Evolutionary conservation across 53 echinoderm and acorn worm genomes (phyloP).

Genomic region (Henricia sp.): DNA sequence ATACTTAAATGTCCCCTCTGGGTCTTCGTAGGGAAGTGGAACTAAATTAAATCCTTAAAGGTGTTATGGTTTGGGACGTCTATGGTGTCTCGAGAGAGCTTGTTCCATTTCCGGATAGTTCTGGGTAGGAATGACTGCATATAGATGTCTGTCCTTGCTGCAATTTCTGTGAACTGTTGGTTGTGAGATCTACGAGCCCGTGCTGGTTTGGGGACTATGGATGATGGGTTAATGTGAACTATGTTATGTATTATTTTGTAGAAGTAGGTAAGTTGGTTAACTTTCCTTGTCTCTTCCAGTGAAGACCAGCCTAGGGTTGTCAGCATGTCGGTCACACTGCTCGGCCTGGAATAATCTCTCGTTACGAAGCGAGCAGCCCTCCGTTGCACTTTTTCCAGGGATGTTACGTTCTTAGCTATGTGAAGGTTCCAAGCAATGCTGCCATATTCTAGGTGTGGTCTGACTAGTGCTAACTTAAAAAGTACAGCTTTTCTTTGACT

Average conservation of each 20-base stretch:
- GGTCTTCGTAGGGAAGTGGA: too few species aligned
- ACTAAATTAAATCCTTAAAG: too few species aligned
- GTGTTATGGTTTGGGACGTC: too few species aligned
- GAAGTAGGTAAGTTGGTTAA: neutral
- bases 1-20: too few species aligned
- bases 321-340: constrained; percentile 17
- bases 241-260: neutral
- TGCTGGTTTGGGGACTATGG: neutral
- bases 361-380: constrained; percentile 18
- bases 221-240: neutral
- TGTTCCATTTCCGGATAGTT: constrained; percentile 5
- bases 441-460: constrained; percentile 45
- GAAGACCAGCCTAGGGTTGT: constrained; percentile 1
- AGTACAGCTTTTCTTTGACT: constrained; percentile 38
- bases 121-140: constrained; percentile 7
- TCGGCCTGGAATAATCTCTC: neutral
- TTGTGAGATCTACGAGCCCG: neutral
- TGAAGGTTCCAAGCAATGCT: constrained; percentile 27
- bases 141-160: neutral
- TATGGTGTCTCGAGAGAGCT: neutral
- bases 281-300: constrained; percentile 16
- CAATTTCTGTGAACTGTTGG: neutral
- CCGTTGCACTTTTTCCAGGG: constrained; percentile 25
- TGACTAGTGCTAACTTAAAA: constrained; percentile 35
- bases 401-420: neutral